Percentiles rank a stretch among this genome's conserved stretches.
These are phyloP conservation scores for Oceanites oceanicus DNA, from an alignment of 2,113 vertebrate genomes.

Conservation along the genomic window DNA sequence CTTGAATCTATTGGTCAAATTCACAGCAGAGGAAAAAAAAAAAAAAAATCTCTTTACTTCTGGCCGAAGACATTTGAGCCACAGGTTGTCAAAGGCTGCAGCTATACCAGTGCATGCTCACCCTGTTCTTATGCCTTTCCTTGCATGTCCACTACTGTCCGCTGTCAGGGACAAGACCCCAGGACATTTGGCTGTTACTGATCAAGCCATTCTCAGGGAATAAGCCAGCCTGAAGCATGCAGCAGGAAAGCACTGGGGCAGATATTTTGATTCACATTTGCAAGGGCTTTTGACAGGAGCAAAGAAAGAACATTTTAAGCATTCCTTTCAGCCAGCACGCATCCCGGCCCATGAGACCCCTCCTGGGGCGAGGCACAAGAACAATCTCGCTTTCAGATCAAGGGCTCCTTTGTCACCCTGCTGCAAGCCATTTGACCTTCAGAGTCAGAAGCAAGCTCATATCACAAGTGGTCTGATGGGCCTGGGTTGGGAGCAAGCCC, in stretches of 20 bases:
- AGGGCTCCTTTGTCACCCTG: conserved; percentile 50
- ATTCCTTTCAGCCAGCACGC: conserved; percentile 27
- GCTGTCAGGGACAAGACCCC: not conserved
- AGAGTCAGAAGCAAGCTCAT: conserved; percentile 32
- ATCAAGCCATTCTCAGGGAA: not conserved
- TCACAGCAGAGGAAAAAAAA: not conserved
- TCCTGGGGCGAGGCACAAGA: conserved; percentile 49
- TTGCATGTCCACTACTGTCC: not conserved
- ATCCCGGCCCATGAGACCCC: not conserved
- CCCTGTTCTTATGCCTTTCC: not conserved
- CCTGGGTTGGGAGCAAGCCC: not conserved
- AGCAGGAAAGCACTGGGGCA: not conserved
- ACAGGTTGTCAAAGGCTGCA: not conserved
- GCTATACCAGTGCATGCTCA: not conserved
- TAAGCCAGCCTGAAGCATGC: not conserved
- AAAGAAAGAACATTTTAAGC: conserved; percentile 51
- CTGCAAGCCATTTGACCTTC: conserved; percentile 62
- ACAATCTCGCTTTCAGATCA: conserved; percentile 44
- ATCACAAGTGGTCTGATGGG: conserved; percentile 31
- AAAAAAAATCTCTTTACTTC: not conserved
- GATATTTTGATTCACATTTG: conserved; percentile 42
- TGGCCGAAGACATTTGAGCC: not conserved
- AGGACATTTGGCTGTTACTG: not conserved
- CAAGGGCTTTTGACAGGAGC: conserved; percentile 46
- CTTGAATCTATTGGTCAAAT: not conserved